Conservation (phyloP, 2,888 invertebrate genomes). For the Eremobia ochroleuca region DNA sequence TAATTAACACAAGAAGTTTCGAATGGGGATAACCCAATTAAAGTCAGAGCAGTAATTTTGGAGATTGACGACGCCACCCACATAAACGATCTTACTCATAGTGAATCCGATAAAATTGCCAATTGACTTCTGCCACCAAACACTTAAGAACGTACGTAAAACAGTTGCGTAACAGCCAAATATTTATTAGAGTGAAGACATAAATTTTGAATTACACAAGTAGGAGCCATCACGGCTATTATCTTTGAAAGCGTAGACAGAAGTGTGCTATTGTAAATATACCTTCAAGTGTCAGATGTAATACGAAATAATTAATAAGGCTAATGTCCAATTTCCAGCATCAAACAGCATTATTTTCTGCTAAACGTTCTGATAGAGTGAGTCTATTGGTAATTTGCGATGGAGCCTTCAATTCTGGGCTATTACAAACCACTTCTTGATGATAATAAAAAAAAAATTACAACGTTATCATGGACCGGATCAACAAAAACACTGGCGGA, state of each 20-base stretch:
- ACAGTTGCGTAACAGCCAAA: conserved; percentile 71
- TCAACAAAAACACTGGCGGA: too few relatives aligned
- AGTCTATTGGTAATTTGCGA: not conserved
- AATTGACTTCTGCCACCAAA: conserved; percentile 72
- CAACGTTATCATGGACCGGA: too few relatives aligned
- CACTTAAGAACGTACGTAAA: conserved; percentile 68
- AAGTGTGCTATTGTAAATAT: conserved; percentile 33
- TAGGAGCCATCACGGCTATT: conserved; percentile 26
- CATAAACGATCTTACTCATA: conserved; percentile 51
- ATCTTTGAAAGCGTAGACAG: conserved; percentile 36
- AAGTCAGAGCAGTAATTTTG: conserved; percentile 52
- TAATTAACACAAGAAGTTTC: conserved; percentile 35
- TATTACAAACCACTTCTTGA: too few relatives aligned
- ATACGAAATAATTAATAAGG: not conserved
- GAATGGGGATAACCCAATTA: conserved; percentile 54
- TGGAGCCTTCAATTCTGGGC: not conserved
- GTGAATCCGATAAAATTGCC: conserved; percentile 68
- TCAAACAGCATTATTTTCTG: not conserved
- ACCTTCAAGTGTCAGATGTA: conserved; percentile 20
- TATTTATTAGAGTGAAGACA: conserved; percentile 73
- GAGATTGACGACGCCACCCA: conserved; percentile 64
- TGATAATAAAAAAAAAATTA: too few relatives aligned
- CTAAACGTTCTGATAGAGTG: not conserved
- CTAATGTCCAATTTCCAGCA: not conserved
- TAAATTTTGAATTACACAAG: conserved; percentile 71